Evolutionary conservation across 2,113 vertebrate genomes (phyloP).

Genomic region (Pitta sordida): DNA sequence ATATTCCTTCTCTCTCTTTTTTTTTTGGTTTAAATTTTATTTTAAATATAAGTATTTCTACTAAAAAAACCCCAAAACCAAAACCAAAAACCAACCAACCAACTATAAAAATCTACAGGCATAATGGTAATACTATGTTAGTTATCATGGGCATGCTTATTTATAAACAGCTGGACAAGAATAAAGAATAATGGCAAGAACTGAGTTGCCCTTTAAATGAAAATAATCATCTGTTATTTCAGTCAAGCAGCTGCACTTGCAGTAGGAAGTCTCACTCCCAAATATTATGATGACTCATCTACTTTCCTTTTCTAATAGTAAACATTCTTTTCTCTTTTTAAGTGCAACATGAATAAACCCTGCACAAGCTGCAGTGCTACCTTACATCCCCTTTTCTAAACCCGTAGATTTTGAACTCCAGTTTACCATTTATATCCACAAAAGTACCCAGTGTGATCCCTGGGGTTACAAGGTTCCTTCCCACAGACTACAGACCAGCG

Average conservation of each 20-base stretch:
- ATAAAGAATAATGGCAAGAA: background rate
- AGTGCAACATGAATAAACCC: background rate
- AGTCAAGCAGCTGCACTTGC: background rate
- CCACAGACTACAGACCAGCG: background rate
- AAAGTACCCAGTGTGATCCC: background rate
- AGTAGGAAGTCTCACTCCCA: background rate
- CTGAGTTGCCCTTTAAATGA: conserved; percentile 11
- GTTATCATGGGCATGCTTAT: background rate
- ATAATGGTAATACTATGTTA: background rate
- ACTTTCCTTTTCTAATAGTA: conserved; percentile 13
- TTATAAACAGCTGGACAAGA: background rate
- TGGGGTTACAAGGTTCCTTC: background rate
- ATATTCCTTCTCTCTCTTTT: background rate
- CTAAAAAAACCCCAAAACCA: background rate
- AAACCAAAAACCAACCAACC: background rate
- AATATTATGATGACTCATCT: conserved; percentile 44
- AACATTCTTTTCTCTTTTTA: background rate
- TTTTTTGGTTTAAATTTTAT: too few species aligned
- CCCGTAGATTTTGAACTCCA: background rate
- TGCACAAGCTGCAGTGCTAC: background rate
- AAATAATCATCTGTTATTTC: conserved; percentile 8
- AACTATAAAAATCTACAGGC: background rate
- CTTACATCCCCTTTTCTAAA: background rate
- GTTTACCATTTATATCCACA: background rate
- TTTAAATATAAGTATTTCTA: background rate